Base-by-base conservation (phyloP, 1,140 invertebrate species). In the Drosophila auraria region DNA sequence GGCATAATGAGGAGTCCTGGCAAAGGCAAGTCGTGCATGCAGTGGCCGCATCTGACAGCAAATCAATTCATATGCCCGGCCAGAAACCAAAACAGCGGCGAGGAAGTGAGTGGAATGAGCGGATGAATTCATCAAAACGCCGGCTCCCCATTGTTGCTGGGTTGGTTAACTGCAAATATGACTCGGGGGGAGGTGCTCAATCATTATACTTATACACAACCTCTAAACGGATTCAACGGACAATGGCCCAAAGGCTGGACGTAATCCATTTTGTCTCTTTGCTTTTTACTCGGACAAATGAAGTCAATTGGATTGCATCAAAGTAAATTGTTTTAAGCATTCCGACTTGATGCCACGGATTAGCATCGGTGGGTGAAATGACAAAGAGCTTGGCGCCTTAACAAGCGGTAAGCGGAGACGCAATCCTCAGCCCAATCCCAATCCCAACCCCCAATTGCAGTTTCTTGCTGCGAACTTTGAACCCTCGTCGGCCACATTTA, bases 251-350 rank as follows among this genome's bases (percentile, higher is more conserved):
- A 44, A 58, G 78, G 62, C 59, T 58, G 78, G 44, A 49, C 76
- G 82, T 83, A 79, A 89, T 90, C 71, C 86, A 86, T 90, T 90
- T 89, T 90, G 82, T 83, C 66, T 90, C 66, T 58, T 78, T 78
- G 72, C 84, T 71, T 79, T 83, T 77, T 73, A 53, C 72, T 61
- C 62, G 62, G 64, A 82, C 86, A 90, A 90, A 90, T 90, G 86
- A 90, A 90, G 86, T 90, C 86, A 90, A 90, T 90, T 90, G 87
- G 86, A 90, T 90, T 90, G 74, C 78, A 87, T 90, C 86, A 90
- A 90, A 90, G 87, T 74, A 90, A 90, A 90, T 90, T 90, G 86
- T 90, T 90, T 90, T 90, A 90, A 90, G 86, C 86, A 68, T 76
- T 47, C 80, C 58, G 38, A 71, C 44, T 53, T 73, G 73, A 76